Base-by-base conservation (phyloP, 1,140 invertebrate genomes). In the Drosophila malerkotliana region DNA sequence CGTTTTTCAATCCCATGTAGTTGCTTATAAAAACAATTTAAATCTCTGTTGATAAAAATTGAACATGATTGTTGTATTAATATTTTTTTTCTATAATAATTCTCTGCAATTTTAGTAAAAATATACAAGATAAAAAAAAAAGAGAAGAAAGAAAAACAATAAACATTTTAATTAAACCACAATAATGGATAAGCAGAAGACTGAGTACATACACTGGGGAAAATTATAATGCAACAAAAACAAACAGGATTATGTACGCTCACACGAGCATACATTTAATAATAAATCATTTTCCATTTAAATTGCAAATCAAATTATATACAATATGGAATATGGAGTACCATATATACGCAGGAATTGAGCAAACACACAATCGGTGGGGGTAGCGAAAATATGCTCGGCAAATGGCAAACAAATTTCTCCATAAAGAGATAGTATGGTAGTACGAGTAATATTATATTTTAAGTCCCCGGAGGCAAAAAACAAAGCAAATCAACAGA, bases 111-210 rank as follows among this genome's bases (percentile, higher is more conserved):
- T 71, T 66, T 39, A 48, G 60, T 60, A 57, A 52, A 82, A 72
- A 75, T 62, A 71, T 52, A 49, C 48, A 45, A 66, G 26, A 28
- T 28, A 28, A 28, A 28, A 28, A 28, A 28, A 28, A 28, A 28
- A 28, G 6, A 6, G 6, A 26, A 57, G 3, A 83, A 78, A 62
- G 55, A 67, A 75, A 72, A 84, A 76, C 66, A 72, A 85, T 80
- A 79, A 83, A 76, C 80, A 85, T 85, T 85, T 83, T 77, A 83
- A 85, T 83, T 85, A 85, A 85, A 80, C 69, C 60, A 80, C 54
- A 83, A 84, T 75, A 79, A 75, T 53, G 79, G 79, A 79, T 59
- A 41, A 52, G 52, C 66, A 69, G 30, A 47, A 37, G 61, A 47
- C 47, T 10, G 37, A 15, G 12, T 15, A 32, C 12, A 24, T 44